Evolutionary conservation across 2,113 vertebrate genomes (phyloP), one percentile per base, ranked within the genome.

Genomic region (Urocitellus parryii): DNA sequence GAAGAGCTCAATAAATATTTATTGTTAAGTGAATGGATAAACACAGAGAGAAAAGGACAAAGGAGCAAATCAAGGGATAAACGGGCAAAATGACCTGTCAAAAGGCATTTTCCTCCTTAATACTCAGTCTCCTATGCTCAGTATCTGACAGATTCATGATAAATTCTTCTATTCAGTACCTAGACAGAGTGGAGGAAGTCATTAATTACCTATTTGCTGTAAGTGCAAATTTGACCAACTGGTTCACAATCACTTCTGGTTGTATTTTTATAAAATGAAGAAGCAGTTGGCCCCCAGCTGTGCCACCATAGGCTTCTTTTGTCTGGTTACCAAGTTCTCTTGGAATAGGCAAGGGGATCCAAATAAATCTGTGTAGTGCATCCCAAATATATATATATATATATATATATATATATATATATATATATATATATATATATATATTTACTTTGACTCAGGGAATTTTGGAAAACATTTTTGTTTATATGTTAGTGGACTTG

Each of bases 401-500:
- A n/a, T n/a, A n/a, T n/a, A n/a, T n/a, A n/a, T n/a, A n/a, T n/a
- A n/a, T n/a, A n/a, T n/a, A n/a, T n/a, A n/a, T n/a, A 80, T 56
- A 70, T 93, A 73, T 92, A 56, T 56, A 18, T 53, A 53, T 53
- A 17, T 17, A 17, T 53, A 53, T 53, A 53, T 76, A 39, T 68
- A 51, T 51, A 51, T 88, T 76, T 91, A 74, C 95, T 88, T 70
- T 37, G 17, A 98, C 63, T 91, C 88, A 95, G 95, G 29, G 94
- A 97, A 98, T 97, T 95, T 97, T 93, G 88, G 77, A 92, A 97
- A 96, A 0, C 72, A 72, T 90, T 96, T 94, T 92, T 92, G 73
- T 92, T 98, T 96, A 78, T 84, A 18, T 92, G 97, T 95, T 87
- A 95, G 79, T 0, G 17, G 79, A 34, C 96, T 34, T 39, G 51